Evolutionary conservation across 2,797 vertebrate species (phyloP), one percentile per base, ranked within the genome.

Genomic region (Distichodus sexfasciatus): DNA sequence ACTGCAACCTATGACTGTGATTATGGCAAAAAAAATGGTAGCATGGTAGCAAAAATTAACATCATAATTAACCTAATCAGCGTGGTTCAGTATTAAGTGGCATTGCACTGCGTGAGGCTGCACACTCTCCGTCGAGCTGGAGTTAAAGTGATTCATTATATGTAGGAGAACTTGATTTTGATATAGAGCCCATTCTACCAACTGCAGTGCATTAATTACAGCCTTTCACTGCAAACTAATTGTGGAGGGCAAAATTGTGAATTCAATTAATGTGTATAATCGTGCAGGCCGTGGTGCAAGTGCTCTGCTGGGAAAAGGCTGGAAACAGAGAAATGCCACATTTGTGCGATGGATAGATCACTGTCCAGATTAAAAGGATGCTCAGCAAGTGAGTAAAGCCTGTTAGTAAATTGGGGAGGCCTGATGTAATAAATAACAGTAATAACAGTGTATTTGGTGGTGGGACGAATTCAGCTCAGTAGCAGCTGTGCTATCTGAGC

Each of bases 171-270:
- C 47, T n/a, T 51, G 47, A 28, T 28, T 28, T 51, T 28, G 24
- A 51, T 51, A 51, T 28, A 51, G 47, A 51, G 24, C 14, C 24
- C 12, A 29, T 51, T 6, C 24, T n/a, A 1, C 12, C 12, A 51
- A 51, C 23, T 28, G 24, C 12, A 68, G 46, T 17, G 36, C 31
- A 17, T 62, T 21, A 43, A 46, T 62, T 68, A 50, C 60, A 8
- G 31, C 43, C n/a, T 28, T 38, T 5, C 19, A 15, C 47, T n/a
- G 7, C 29, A n/a, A 26, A 28, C 47, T 51, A 51, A 51, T 51
- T 28, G 47, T 51, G 47, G 47, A 51, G 47, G 24, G 47, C n/a
- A 14, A 51, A 51, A 28, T 51, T n/a, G 29, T 29, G 14, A 51
- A 26, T 51, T 51, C 14, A 29, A 6, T 51, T 51, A 51, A 51